Base-by-base conservation (phyloP, 2,888 invertebrate genomes). In the Pachydiplax longipennis region DNA sequence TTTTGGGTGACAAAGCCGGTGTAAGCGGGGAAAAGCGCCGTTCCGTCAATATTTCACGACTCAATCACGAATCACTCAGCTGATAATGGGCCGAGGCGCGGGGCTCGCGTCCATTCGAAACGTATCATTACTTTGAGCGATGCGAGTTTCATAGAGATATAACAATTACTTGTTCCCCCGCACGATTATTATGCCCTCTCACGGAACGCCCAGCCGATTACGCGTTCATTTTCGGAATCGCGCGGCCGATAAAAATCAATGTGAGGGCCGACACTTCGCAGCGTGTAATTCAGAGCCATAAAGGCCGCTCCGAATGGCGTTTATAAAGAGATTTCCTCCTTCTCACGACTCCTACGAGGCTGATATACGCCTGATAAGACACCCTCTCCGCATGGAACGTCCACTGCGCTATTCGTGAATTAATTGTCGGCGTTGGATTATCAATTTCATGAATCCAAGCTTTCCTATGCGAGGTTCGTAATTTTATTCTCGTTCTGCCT, bases 41-140 rank as follows among this genome's bases (percentile, higher is more conserved):
- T 48, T 65, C 87, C 61, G 87, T 87, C 87, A 87, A 87, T 87
- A 87, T 87, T 87, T 87, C 48, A 53, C 87, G 37, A n/a, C 87
- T 53, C 22, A 87, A 87, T 87, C 87, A 87, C 87, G 87, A 87
- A 87, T 87, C 87, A 87, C 87, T 87, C 87, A 87, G 87, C 61
- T 58, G 87, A 87, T 87, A 87, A 87, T 61, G 61, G 87, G 18
- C 8, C 58, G 22, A 58, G 58, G 25, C 58, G 53, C 58, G 53
- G 12, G 25, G 35, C 37, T 22, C 61, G 87, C n/a, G 37, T 61
- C 13, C 87, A 87, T 87, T 87, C 87, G 37, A 37, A 87, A 87
- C 61, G 61, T 87, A 87, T 87, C 87, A 87, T 87, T 87, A 87
- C 87, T 37, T 87, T 61, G 87, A 87, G 31, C 87, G 87, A 87